Evolutionary conservation across 2,888 invertebrate species (phyloP).

Genomic region (Metallyticus violacea): DNA sequence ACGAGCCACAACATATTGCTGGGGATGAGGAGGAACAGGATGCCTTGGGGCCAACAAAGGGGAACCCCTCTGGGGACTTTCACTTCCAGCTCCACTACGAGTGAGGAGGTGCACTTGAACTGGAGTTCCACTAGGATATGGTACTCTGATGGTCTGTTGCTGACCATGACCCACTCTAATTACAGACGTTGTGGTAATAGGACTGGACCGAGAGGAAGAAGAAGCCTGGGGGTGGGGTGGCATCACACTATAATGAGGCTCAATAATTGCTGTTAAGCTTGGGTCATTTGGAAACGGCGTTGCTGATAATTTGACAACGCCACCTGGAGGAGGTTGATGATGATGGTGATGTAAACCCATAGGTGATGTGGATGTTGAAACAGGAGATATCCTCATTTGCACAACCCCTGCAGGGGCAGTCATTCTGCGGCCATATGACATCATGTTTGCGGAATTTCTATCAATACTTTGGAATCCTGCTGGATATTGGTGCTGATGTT

Average conservation of each 20-base stretch:
- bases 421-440: background rate
- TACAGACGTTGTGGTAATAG: slow-evolving; percentile 35
- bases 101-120: slow-evolving; percentile 40
- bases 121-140: slow-evolving; percentile 47
- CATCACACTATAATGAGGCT: slow-evolving; percentile 35
- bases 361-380: background rate
- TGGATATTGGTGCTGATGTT: background rate
- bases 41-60: background rate
- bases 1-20: slow-evolving; percentile 38
- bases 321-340: background rate
- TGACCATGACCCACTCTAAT: slow-evolving; percentile 38
- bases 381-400: slow-evolving; percentile 35
- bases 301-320: background rate
- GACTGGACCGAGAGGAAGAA: slow-evolving; percentile 8
- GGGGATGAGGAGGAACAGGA: slow-evolving; percentile 21
- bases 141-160: slow-evolving; percentile 51
- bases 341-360: background rate
- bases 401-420: slow-evolving; percentile 27
- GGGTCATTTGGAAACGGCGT: slow-evolving; percentile 20
- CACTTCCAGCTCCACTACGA: slow-evolving; percentile 21
- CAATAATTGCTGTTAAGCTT: slow-evolving; percentile 28
- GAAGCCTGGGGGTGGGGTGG: slow-evolving; percentile 30
- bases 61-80: slow-evolving; percentile 29
- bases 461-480: slow-evolving; percentile 27
- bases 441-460: slow-evolving; percentile 12